A percentile compares a stretch with the other conserved stretches of the same genome.
These are phyloP conservation scores for Apostichopus parvimensis DNA, from an alignment of 35 echinoderm and acorn worm genomes.

Conservation along the genomic window DNA sequence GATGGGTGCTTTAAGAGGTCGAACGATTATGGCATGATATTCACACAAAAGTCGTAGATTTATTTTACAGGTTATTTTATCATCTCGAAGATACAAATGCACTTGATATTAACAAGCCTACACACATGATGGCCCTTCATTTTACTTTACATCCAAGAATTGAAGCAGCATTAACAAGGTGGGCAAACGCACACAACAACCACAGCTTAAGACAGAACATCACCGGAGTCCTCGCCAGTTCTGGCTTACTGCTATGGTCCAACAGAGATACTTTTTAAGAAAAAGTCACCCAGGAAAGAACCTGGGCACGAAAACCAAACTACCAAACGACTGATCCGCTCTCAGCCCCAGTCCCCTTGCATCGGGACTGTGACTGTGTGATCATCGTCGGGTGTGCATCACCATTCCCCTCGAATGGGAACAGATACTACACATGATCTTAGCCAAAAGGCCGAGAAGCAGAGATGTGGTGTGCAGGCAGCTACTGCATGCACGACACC, in stretches of 20 bases:
- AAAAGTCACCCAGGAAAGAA: too few relatives aligned
- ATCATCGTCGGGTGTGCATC: too few relatives aligned
- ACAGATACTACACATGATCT: too few relatives aligned
- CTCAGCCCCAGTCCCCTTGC: too few relatives aligned
- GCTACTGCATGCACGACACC: too few relatives aligned
- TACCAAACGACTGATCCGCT: too few relatives aligned
- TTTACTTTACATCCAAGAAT: slow-evolving; percentile 32
- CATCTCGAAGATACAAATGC: slow-evolving; percentile 11
- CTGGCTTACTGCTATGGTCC: background rate
- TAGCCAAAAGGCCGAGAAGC: too few relatives aligned
- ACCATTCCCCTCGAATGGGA: too few relatives aligned
- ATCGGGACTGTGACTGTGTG: too few relatives aligned
- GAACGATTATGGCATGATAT: slow-evolving; percentile 42
- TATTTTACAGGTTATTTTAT: background rate
- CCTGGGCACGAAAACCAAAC: too few relatives aligned
- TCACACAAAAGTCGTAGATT: slow-evolving; percentile 11
- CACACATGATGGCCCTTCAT: slow-evolving; percentile 27
- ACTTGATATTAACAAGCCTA: background rate
- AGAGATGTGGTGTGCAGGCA: background rate
- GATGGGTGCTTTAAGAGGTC: slow-evolving; percentile 11
- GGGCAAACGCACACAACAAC: slow-evolving; percentile 11
- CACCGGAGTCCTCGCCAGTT: background rate
- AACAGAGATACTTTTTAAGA: too few relatives aligned
- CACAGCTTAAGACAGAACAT: slow-evolving; percentile 45
- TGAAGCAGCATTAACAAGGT: background rate